A percentile compares a stretch with the other conserved stretches of the same genome.
These are phyloP conservation scores for Remorina albescens DNA, from an alignment of 2,797 vertebrate genomes.

Conservation along the genomic window DNA sequence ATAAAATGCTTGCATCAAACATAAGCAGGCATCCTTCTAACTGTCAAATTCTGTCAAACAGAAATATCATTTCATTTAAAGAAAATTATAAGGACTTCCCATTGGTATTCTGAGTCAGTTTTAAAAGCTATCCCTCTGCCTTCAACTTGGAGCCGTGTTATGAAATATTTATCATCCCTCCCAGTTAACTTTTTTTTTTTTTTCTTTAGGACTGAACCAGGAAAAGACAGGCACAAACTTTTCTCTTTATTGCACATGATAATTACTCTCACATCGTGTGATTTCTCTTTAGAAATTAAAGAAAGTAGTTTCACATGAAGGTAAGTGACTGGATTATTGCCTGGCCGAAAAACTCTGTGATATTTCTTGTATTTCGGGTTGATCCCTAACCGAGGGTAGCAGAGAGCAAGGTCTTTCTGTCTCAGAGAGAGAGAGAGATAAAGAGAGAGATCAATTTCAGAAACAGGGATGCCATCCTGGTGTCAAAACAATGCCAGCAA, in stretches of 20 bases:
- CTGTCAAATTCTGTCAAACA: conserved; percentile 36
- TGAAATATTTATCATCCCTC: conserved; percentile 67
- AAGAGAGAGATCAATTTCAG: conserved; percentile 60
- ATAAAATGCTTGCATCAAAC: conserved; percentile 45
- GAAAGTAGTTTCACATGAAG: conserved; percentile 12
- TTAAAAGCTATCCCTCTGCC: conserved; percentile 61
- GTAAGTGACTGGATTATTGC: conserved; percentile 17
- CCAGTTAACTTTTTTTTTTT: conserved; percentile 54
- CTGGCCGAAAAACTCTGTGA: neutral
- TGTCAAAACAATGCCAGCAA: conserved; percentile 70
- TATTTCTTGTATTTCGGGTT: neutral
- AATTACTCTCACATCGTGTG: conserved; percentile 29
- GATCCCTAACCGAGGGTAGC: neutral
- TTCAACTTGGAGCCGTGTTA: conserved; percentile 61
- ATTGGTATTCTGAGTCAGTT: conserved; percentile 63
- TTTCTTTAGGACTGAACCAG: conserved; percentile 30
- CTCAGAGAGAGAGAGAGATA: conserved; percentile 19
- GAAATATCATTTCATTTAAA: conserved; percentile 52
- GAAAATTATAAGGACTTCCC: conserved; percentile 43
- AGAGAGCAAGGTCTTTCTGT: conserved; percentile 6
- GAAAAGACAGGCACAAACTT: conserved; percentile 27
- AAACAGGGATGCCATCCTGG: conserved; percentile 40
- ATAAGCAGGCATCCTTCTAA: conserved; percentile 15
- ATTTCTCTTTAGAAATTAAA: conserved; percentile 31
- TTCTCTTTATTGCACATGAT: conserved; percentile 23